phyloP scores from a whole-genome alignment of 2,888 invertebrate genomes.

The Tachina fera region DNA sequence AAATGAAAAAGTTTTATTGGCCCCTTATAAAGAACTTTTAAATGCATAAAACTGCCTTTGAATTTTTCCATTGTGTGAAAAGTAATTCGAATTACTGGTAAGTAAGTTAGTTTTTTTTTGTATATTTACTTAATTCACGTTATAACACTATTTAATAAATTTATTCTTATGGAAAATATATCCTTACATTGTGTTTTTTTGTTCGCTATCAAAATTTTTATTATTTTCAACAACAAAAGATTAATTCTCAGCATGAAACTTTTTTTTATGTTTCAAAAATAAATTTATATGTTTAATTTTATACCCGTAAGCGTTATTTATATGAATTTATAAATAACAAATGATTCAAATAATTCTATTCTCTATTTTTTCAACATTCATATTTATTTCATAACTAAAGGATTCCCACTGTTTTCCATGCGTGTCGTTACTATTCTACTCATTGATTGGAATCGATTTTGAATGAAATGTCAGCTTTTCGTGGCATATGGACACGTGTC shows the following conservation, averaged over 20 bases:
- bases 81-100: no score
- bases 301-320: constrained; percentile 62
- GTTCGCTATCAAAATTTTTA: neutral
- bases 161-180: constrained; percentile 10
- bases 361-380: neutral
- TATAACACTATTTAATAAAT: neutral
- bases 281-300: constrained; percentile 36
- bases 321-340: constrained; percentile 7
- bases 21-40: neutral
- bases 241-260: constrained; percentile 41
- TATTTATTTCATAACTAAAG: constrained; percentile 1
- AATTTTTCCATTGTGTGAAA: no score
- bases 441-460: constrained; percentile 46
- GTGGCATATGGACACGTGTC: constrained; percentile 49
- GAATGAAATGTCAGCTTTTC: constrained; percentile 25
- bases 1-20: no score
- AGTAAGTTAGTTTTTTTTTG: neutral
- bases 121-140: neutral
- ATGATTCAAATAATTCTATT: constrained; percentile 48
- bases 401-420: constrained; percentile 57
- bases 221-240: constrained; percentile 41
- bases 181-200: neutral
- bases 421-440: constrained; percentile 39
- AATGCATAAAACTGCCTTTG: neutral
- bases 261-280: neutral